Base-by-base conservation (phyloP, 2,113 vertebrate species). In the Calypte anna region DNA sequence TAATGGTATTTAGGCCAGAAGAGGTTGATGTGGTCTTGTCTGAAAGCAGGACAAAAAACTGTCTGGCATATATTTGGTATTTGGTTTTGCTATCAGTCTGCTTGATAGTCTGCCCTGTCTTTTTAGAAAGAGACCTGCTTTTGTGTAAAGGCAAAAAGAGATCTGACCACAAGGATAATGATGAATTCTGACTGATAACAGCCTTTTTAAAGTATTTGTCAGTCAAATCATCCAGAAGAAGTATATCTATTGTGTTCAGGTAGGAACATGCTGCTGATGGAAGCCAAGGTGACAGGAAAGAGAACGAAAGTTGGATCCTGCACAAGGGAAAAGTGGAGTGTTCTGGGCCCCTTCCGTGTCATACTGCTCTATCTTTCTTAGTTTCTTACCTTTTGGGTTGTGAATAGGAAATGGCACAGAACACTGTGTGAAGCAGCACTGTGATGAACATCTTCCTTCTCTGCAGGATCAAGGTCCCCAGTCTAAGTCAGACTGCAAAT, bases 171-270 rank as follows among this genome's bases (percentile, higher is more conserved):
- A 40, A 28, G 31, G 58, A 33, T 80, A 33, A 55, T 74, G 62
- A 70, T 2, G 9, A 48, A 63, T 81, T 63, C 76, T 74, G 55
- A 20, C 55, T 66, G 76, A 63, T 91, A 96, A 70, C 63, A 63
- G 23, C 51, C 28, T 58, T 55, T 55, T 72, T 55, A 40, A 86
- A 94, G 77, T 87, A 73, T 91, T 95, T 95, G 94, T 43, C 87
- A 90, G 85, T 91, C 51, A 94, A 95, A 91, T 95, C 12, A 74
- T 43, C 18, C 0, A 0, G 53, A 75, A 63, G 67, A 91, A 85
- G 18, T 30, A 57, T 28, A 57, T 44, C 27, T 8, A 0, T 51
- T 74, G 50, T 46, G 17, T 88, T 88, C 7, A 1, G 54, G 28
- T 50, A 33, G 36, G 62, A 82, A 14, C 31, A 30, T 0, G 0